Base-by-base conservation (phyloP, 2,888 invertebrate genomes). In the Spisula subtruncata region DNA sequence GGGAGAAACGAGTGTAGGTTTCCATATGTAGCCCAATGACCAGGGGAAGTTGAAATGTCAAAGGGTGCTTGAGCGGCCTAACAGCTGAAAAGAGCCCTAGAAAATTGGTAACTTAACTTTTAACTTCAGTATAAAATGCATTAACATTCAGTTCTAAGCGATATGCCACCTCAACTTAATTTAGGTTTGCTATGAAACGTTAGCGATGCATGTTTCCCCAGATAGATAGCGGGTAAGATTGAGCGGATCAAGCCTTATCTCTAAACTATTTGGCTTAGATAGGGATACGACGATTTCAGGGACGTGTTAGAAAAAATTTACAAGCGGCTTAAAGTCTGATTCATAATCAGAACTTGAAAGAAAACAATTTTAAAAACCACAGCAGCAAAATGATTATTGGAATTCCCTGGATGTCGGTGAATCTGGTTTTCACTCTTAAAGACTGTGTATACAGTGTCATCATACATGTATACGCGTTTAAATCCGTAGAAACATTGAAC, bases 321-420 rank as follows among this genome's bases (percentile, higher is more conserved):
- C 66, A 71, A 83, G 83, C 83, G 83, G 25, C 83, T 46, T 12
- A 66, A 66, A 46, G 83, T 83, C 83, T 83, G 71, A 66, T 66
- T 66, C 60, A 25, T n/a, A 66, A 66, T 66, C 60, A 25, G n/a
- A 66, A 66, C 60, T 66, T 66, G 60, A 66, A 66, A 66, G 60
- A 66, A 66, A n/a, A 66, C 60, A n/a, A 66, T 66, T 51, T 66
- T 66, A 66, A 41, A n/a, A 41, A 66, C 60, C 25, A 25, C 60
- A 66, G 25, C 60, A 66, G 25, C 60, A 66, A 66, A 66, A n/a
- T 25, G 60, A 66, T 66, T 25, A 66, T 66, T 25, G 60, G 60
- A 66, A 25, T 66, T 66, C 41, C 41, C 60, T 66, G 60, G 60
- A 66, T 25, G 25, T 66, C 60, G n/a, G 25, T 66, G 60, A 66